Evolutionary conservation across 1,140 invertebrate genomes (phyloP), one percentile per base, ranked within the genome.

Genomic region (Bombus sylvicola): DNA sequence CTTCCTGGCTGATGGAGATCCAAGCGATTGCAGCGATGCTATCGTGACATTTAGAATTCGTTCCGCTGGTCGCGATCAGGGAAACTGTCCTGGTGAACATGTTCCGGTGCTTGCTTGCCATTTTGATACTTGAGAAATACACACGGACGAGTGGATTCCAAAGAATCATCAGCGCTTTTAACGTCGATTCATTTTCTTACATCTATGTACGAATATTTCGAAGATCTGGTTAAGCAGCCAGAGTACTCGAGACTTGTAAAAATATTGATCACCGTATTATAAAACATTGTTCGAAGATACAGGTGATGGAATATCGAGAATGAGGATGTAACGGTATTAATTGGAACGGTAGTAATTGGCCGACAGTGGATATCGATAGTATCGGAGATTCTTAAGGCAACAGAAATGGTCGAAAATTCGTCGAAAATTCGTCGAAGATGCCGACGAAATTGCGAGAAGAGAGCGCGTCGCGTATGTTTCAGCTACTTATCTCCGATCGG

Each of bases 401-500:
- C 8, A 5, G 37, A 22, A 25, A 34, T 37, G 37, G 71, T 72
- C 76, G 76, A 81, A 57, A 85, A 72, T 74, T 62, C 34, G 34
- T 62, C 59, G 59, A 62, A 31, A 31, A 31, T 31, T 31, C 62
- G n/a, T 53, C 18, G 18, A 53, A 22, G 47, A 53, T 53, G 18
- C n/a, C 15, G 34, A 64, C 68, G 57, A 79, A 89, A 87, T 89
- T 80, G 73, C 74, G 62, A 62, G 62, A 41, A 71, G 39, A 47
- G 53, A 22, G 1, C 18, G 39, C 71, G 43, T 28, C 25, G 28
- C 69, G 28, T 34, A 43, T 28, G 71, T 47, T 69, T 69, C 59
- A 57, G 13, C 73, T 53, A 79, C 47, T 79, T 84, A 89, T 89
- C 81, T 78, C 64, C 71, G 66, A 89, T 81, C 85, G 87, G 80